Base-by-base conservation (phyloP, 2,888 invertebrate genomes). In the Acanthosoma haemorrhoidale region DNA sequence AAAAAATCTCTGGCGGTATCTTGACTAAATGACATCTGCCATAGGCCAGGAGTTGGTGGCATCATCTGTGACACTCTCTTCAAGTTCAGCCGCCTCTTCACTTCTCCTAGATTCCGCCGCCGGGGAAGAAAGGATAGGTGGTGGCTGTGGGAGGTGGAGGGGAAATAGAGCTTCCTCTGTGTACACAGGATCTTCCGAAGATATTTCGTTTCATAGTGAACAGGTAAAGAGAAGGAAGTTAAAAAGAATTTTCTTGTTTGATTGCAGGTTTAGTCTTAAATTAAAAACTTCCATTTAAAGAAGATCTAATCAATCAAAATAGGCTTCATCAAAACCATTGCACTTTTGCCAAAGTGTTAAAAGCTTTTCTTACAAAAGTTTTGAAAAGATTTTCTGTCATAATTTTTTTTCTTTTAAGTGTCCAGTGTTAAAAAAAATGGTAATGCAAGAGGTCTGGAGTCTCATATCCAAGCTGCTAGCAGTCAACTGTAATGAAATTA, bases 131-230 rank as follows among this genome's bases (percentile, higher is more conserved):
- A 61, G 15, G 32, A 51, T 51, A 51, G 51, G 41, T 38, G 38
- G 60, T 15, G 39, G 57, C 43, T 21, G 31, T 61, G 39, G 41
- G 29, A 70, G 58, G 59, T 66, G 61, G 41, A 60, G 36, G 39
- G 59, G 21, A 38, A 67, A 51, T 63, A 71, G 41, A 36, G 63
- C 91, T 39, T 89, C 89, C 68, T 91, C 91, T 75, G 90, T 91
- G 70, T 92, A 91, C 82, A 92, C 92, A 1, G 92, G 92, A 80
- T 91, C 91, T 78, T 91, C 90, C 51, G 92, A 92, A 79, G 92
- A 92, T 80, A 88, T 91, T 66, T 91, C 91, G 77, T 82, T 92
- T 68, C 88, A 89, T 0, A 90, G 90, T 71, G 90, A 69, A 18
- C 69, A 71, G 73, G 67, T 73, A 39, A n/a, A n/a, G n/a, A n/a